Evolutionary conservation across 2,797 vertebrate genomes (phyloP), one percentile per base, ranked within the genome.

Genomic region (Urosaurus nigricauda): DNA sequence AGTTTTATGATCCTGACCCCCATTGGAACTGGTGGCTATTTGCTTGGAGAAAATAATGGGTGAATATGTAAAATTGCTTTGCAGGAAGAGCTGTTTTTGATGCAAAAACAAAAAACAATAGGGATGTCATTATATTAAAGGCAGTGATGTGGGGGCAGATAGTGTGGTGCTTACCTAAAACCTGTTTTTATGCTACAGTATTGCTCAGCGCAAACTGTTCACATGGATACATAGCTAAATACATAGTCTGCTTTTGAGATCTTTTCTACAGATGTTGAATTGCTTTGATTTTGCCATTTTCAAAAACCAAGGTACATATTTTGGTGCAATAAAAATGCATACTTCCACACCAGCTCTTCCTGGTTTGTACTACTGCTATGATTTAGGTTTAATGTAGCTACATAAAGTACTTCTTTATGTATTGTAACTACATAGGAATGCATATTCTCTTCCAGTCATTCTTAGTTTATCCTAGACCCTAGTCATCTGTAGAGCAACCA

Each of bases 401-500:
- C 29, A 79, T 94, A 93, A 83, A 92, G 6, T 77, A 91, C 24
- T 89, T 87, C 21, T 89, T 1, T 53, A 89, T 85, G 63, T 75
- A 87, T 35, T 91, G 17, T 91, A 92, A 40, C 79, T 92, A 78
- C 58, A 29, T 90, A 90, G 60, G 70, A 90, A 26, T 87, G 65
- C 60, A 2, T 88, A 56, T 19, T 35, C 40, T 90, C 58, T 37
- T 81, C 86, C 56, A 47, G 0, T 83, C 47, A 6, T 74, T 89
- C 93, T 87, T 79, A 85, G 80, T 90, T 91, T 89, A 80, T 84
- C 88, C 85, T 40, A 13, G 88, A 60, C 93, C 53, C 65, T 60
- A 47, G 47, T 40, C 51, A 71, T 83, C 60, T 63, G 65, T 88
- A 11, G 85, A 79, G 24, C 85, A 77, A 7, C 26, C 90, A 90